phyloP scores from a whole-genome alignment of 2,113 vertebrate genomes.

The Suricata suricatta region DNA sequence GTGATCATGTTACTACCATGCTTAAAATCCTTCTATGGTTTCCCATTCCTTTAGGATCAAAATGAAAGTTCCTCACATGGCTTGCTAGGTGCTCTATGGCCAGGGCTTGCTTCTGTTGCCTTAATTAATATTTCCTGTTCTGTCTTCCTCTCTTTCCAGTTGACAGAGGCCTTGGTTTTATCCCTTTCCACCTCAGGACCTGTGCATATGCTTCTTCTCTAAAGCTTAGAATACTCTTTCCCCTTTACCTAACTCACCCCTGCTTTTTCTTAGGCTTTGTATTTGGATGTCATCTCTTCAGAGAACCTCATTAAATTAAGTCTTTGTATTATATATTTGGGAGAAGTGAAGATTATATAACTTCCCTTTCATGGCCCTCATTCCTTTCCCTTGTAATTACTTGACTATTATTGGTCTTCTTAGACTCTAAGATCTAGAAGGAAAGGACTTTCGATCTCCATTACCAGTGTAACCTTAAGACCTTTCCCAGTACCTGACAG shows the following conservation, averaged over 20 bases:
- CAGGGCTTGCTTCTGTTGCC: background rate
- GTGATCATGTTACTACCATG: background rate
- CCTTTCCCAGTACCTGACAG: background rate
- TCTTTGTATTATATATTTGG: background rate
- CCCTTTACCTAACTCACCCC: background rate
- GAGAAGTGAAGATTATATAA: slow-evolving; percentile 20
- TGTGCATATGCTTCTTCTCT: slow-evolving; percentile 22
- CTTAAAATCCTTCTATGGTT: background rate
- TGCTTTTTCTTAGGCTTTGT: slow-evolving; percentile 17
- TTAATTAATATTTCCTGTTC: background rate
- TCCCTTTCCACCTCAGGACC: background rate
- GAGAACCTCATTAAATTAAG: slow-evolving; percentile 32
- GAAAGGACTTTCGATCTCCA: background rate
- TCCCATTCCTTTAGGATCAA: background rate
- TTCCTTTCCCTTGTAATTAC: background rate
- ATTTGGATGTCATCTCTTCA: background rate
- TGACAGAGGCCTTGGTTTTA: slow-evolving; percentile 8
- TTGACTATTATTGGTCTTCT: background rate
- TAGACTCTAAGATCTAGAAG: slow-evolving; percentile 21
- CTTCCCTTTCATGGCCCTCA: background rate
- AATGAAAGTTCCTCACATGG: background rate
- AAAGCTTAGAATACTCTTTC: background rate
- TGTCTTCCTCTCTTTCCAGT: background rate
- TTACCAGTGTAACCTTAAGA: background rate
- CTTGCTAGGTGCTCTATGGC: background rate